phyloP scores from a whole-genome alignment of 1,140 invertebrate species.

The Aphaenogaster ashmeadi region DNA sequence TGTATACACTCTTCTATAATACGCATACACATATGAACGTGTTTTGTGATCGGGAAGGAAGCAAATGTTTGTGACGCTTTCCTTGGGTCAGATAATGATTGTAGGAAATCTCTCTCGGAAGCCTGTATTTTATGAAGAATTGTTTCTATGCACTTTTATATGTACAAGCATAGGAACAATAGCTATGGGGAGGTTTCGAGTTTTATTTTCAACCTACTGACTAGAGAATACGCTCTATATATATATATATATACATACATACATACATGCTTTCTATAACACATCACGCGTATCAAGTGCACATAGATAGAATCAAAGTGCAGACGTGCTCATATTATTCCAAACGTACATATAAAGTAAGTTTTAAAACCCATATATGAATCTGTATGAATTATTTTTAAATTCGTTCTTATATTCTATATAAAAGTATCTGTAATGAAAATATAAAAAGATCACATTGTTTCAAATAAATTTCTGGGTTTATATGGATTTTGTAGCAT shows the following conservation, averaged over 20 bases:
- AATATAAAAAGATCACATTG: slow-evolving; percentile 12
- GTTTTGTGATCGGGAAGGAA: slow-evolving; percentile 61
- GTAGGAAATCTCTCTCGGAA: slow-evolving; percentile 53
- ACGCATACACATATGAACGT: slow-evolving; percentile 65
- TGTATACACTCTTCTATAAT: slow-evolving; percentile 61
- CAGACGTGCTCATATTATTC: slow-evolving; percentile 67
- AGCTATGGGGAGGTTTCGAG: slow-evolving; percentile 24
- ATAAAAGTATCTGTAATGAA: slow-evolving; percentile 60
- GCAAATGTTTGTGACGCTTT: slow-evolving; percentile 56
- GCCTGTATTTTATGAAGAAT: slow-evolving; percentile 60
- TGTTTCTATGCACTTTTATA: slow-evolving; percentile 76
- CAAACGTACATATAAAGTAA: slow-evolving; percentile 33
- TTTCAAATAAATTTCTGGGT: slow-evolving; percentile 49
- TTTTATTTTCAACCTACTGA: slow-evolving; percentile 72
- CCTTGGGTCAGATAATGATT: slow-evolving; percentile 61
- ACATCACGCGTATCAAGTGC: not conserved
- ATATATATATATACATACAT: slow-evolving; percentile 21
- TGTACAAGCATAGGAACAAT: slow-evolving; percentile 68
- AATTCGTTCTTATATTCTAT: slow-evolving; percentile 52
- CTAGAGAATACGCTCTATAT: slow-evolving; percentile 61
- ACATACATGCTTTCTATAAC: slow-evolving; percentile 44
- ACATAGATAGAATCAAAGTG: slow-evolving; percentile 54
- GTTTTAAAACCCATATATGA: slow-evolving; percentile 34
- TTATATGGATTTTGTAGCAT: slow-evolving; percentile 61
- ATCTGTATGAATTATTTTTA: slow-evolving; percentile 64